These are phyloP conservation scores for Proterorhinus semilunaris DNA, from an alignment of 2,113 vertebrate genomes.

Conservation along the genomic window DNA sequence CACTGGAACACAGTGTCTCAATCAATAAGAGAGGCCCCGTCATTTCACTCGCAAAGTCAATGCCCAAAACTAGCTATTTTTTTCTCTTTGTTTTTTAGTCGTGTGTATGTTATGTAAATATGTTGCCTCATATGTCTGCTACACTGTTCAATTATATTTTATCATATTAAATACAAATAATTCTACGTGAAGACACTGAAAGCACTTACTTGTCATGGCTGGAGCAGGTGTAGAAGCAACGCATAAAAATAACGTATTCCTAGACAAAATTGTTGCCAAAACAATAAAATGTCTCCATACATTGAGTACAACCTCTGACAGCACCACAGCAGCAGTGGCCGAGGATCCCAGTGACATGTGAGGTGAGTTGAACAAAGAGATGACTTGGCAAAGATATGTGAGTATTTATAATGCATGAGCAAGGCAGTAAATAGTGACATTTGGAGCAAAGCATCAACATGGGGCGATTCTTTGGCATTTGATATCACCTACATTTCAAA, in stretches of 20 bases:
- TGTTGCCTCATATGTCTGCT: no score
- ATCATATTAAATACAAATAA: constrained; percentile 1
- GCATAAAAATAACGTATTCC: not conserved
- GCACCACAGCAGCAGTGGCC: constrained; percentile 8
- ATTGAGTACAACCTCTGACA: not conserved
- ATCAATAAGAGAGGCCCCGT: no score
- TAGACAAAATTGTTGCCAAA: not conserved
- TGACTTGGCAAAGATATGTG: constrained; percentile 24
- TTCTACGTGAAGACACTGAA: not conserved
- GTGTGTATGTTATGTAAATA: no score
- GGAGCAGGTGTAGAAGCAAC: not conserved
- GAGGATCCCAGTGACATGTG: constrained; percentile 15
- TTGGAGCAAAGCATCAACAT: not conserved
- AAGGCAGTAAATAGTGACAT: constrained; percentile 19
- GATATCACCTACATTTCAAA: no score
- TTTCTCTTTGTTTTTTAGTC: no score
- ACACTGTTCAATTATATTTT: no score
- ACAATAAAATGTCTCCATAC: not conserved
- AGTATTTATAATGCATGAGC: constrained; percentile 38
- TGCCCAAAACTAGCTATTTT: no score
- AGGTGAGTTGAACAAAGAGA: constrained; percentile 22
- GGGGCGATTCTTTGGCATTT: not conserved
- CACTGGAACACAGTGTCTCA: no score
- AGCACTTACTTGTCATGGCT: constrained; percentile 8
- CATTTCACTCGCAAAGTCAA: no score